Percentiles rank a stretch among this genome's conserved stretches.
These are phyloP conservation scores for Dromiciops gliroides DNA, from an alignment of 2,113 vertebrate species.

Conservation along the genomic window DNA sequence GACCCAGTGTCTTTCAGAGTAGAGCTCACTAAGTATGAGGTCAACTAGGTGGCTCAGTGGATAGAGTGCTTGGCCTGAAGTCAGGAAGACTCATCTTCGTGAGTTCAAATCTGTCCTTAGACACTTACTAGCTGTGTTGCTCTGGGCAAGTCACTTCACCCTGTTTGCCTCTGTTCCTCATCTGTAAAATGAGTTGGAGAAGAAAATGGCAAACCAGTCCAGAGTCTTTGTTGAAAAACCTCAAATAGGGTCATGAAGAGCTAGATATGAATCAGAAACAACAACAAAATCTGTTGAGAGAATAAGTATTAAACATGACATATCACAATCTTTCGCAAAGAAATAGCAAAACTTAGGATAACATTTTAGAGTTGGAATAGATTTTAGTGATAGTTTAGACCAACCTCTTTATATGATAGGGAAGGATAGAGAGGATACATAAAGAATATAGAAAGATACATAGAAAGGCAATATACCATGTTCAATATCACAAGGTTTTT, in stretches of 20 bases:
- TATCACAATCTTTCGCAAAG: conserved; percentile 46
- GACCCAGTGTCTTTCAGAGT: background rate
- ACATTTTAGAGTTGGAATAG: conserved; percentile 20
- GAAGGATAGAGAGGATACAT: conserved; percentile 18
- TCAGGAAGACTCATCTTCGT: background rate
- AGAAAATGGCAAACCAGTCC: background rate
- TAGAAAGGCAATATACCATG: conserved; percentile 53
- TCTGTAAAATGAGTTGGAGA: background rate
- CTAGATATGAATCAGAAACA: background rate
- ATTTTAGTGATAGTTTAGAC: conserved; percentile 56
- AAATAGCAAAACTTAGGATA: conserved; percentile 30
- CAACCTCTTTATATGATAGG: conserved; percentile 50
- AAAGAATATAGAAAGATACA: background rate
- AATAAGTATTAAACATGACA: background rate
- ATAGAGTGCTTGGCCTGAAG: background rate
- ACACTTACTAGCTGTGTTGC: background rate
- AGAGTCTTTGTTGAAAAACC: too few relatives aligned
- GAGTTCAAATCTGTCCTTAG: background rate
- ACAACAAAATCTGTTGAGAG: background rate
- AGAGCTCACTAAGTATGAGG: background rate
- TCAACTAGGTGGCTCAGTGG: background rate
- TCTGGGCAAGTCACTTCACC: background rate
- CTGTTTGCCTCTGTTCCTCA: background rate
- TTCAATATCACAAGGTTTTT: background rate
- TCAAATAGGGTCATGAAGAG: background rate